Conservation (phyloP, 1,140 invertebrate genomes). For the Tetranychus urticae region DNA sequence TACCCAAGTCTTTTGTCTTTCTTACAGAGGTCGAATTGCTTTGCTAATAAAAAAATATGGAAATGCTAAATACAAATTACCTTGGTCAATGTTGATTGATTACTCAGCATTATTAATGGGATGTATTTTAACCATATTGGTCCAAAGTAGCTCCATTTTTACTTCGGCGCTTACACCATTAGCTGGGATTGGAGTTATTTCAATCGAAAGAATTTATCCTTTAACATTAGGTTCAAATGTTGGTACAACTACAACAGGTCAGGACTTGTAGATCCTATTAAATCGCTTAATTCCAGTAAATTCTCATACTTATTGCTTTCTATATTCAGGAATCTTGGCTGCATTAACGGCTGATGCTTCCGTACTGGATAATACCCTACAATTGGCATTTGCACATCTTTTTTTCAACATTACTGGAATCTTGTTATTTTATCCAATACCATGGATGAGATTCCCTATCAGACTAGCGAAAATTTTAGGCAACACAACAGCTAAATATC, state of each 20-base stretch:
- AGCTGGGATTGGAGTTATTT: constrained; percentile 33
- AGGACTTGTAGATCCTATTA: too few species aligned
- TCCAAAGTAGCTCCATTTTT: constrained; percentile 37
- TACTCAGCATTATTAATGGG: constrained; percentile 33
- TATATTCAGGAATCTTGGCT: constrained; percentile 18
- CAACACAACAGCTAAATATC: constrained; percentile 26
- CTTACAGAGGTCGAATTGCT: constrained; percentile 25
- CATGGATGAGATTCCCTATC: constrained; percentile 30
- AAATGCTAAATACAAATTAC: constrained; percentile 28
- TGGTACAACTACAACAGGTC: constrained; percentile 33
- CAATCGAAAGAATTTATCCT: constrained; percentile 33
- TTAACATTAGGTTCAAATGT: constrained; percentile 35
- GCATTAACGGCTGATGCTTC: constrained; percentile 23
- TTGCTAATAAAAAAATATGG: constrained; percentile 26
- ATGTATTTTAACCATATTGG: constrained; percentile 30
- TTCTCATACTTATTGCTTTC: too few species aligned
- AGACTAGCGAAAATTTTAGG: constrained; percentile 27
- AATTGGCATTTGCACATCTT: constrained; percentile 35
- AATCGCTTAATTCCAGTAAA: too few species aligned
- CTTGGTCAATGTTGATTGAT: constrained; percentile 24
- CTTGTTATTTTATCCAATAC: constrained; percentile 34
- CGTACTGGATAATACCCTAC: constrained; percentile 23
- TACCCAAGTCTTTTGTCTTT: too few species aligned
- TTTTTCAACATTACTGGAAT: constrained; percentile 39
- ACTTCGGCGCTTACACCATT: constrained; percentile 36